phyloP scores from a whole-genome alignment of 2,888 invertebrate genomes.

The Strigamia maritima region DNA sequence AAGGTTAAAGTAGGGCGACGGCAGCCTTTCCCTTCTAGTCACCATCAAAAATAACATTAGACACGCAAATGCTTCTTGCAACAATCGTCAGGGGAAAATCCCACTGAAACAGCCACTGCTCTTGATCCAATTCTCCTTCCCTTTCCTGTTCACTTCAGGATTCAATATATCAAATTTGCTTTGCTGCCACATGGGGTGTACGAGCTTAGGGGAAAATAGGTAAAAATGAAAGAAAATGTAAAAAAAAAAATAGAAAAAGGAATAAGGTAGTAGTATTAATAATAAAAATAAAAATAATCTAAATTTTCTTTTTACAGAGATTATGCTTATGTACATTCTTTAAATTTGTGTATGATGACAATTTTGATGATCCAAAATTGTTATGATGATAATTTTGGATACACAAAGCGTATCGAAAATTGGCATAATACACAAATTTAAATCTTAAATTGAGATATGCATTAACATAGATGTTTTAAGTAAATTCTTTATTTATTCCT shows the following conservation, averaged over 20 bases:
- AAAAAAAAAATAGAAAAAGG: not conserved
- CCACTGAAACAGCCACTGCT: constrained; percentile 13
- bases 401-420: too few relatives aligned
- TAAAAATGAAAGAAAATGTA: not conserved
- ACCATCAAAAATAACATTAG: constrained; percentile 22
- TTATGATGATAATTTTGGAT: too few relatives aligned
- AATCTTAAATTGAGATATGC: too few relatives aligned
- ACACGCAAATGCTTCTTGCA: constrained; percentile 27
- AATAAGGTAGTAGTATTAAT: too few relatives aligned
- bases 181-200: constrained; percentile 21
- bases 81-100: constrained; percentile 6
- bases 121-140: constrained; percentile 23
- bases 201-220: not conserved
- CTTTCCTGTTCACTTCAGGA: constrained; percentile 24
- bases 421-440: too few relatives aligned
- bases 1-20: constrained; percentile 20
- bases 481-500: not conserved
- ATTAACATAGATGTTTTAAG: too few relatives aligned
- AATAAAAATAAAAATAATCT: not conserved
- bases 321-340: too few relatives aligned
- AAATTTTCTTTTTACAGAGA: not conserved
- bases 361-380: too few relatives aligned
- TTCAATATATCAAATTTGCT: constrained; percentile 29
- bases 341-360: too few relatives aligned
- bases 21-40: constrained; percentile 5